Evolutionary conservation across 2,888 invertebrate genomes (phyloP).

Genomic region (Plagiodera versicolora): DNA sequence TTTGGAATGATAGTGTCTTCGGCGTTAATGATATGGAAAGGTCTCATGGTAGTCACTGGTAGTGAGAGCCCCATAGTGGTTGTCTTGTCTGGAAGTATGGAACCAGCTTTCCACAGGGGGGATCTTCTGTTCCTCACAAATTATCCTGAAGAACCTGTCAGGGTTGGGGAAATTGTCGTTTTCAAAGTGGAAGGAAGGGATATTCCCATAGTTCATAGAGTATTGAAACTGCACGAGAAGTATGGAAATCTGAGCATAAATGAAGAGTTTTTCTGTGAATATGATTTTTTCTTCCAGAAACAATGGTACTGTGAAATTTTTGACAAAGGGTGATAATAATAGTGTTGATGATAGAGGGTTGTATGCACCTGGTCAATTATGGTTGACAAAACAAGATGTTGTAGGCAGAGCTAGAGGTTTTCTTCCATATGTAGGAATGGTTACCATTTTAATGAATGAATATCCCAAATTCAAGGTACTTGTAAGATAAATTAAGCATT

Average conservation of each 20-base stretch:
- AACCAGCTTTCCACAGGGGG: constrained; percentile 98
- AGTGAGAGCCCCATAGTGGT: constrained; percentile 99
- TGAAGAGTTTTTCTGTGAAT: too few species aligned
- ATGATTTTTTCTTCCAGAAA: constrained; percentile 64
- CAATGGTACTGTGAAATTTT: constrained; percentile 92
- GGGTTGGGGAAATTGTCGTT: constrained; percentile 97
- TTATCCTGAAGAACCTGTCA: constrained; percentile 91
- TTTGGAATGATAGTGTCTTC: constrained; percentile 99
- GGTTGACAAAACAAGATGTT: constrained; percentile 96
- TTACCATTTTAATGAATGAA: constrained; percentile 99
- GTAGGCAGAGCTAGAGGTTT: constrained; percentile 97
- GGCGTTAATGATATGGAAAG: constrained; percentile 99
- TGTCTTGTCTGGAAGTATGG: constrained; percentile 98
- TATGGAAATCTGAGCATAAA: constrained; percentile 57
- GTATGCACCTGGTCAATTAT: constrained; percentile 96
- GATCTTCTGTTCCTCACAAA: constrained; percentile 96
- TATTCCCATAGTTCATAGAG: constrained; percentile 97
- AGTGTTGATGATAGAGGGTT: constrained; percentile 98
- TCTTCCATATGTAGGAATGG: constrained; percentile 96
- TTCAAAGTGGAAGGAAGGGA: constrained; percentile 97
- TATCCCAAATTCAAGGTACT: constrained; percentile 98
- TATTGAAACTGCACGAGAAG: constrained; percentile 95
- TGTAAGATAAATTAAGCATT: too few species aligned
- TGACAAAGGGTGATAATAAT: constrained; percentile 99
- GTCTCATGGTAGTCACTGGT: constrained; percentile 97